Conservation (phyloP, 2,797 vertebrate genomes). For the Taeniopygia guttata region DNA sequence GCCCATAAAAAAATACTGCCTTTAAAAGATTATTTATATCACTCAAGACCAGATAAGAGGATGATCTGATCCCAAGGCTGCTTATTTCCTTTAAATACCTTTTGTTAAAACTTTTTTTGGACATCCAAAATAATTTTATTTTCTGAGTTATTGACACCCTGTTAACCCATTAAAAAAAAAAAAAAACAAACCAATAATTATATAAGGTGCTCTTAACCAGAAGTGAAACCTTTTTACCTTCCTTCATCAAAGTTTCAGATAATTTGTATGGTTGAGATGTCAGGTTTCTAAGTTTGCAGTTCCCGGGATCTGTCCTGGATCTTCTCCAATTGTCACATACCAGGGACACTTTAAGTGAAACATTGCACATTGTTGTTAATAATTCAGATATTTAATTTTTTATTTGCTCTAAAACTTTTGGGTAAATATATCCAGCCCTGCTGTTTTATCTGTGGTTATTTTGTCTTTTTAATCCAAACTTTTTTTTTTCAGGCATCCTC, state of each 20-base stretch:
- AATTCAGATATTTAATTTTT: constrained; percentile 38
- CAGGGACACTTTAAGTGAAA: background rate
- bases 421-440: background rate
- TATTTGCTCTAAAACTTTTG: background rate
- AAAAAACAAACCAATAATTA: background rate
- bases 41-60: background rate
- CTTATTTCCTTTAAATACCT: background rate
- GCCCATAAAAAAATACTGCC: no score
- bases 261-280: background rate
- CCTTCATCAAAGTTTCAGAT: background rate
- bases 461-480: background rate
- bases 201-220: background rate
- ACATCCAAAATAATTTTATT: background rate
- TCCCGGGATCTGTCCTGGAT: constrained; percentile 32
- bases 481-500: background rate
- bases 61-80: background rate
- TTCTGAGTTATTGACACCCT: background rate
- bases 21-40: background rate
- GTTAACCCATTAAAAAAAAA: background rate
- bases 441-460: background rate
- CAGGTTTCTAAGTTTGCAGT: background rate
- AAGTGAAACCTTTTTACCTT: background rate
- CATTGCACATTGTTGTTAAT: constrained; percentile 22
- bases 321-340: background rate
- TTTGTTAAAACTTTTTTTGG: background rate